Percentiles rank a stretch among this genome's conserved stretches.
phyloP scores from a whole-genome alignment of 37 sponge, comb jelly and placozoan species.

The Amphimedon queenslandica region DNA sequence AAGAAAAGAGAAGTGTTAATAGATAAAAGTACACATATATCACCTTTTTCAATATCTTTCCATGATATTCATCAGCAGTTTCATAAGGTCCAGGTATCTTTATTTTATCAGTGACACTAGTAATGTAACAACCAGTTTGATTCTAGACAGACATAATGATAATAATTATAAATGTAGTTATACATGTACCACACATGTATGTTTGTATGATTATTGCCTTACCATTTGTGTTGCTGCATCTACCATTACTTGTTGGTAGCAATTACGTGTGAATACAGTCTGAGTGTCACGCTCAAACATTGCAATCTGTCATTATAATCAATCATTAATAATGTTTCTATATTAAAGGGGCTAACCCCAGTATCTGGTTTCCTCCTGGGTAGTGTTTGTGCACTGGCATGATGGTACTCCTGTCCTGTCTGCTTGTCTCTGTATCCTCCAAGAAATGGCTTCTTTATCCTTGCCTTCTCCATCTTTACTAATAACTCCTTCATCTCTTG shows the following conservation, averaged over 20 bases:
- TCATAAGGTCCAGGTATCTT: conserved; percentile 60
- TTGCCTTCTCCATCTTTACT: conserved; percentile 38
- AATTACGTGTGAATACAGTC: conserved; percentile 70
- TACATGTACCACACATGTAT: too few species aligned
- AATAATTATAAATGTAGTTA: too few species aligned
- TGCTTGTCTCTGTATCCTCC: conserved; percentile 71
- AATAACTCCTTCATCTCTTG: conserved; percentile 8
- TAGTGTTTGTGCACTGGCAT: conserved; percentile 64
- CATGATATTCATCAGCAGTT: conserved; percentile 78
- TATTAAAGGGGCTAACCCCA: background rate
- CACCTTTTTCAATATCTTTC: conserved; percentile 62
- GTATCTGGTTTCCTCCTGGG: conserved; percentile 25
- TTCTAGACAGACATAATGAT: too few species aligned
- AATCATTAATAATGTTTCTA: background rate
- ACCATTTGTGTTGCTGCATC: conserved; percentile 97
- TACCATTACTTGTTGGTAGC: conserved; percentile 61
- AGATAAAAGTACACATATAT: background rate
- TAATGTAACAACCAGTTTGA: conserved; percentile 72
- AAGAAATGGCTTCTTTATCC: conserved; percentile 58
- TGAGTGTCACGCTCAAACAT: conserved; percentile 75
- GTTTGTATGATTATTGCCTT: too few species aligned
- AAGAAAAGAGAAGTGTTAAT: too few species aligned
- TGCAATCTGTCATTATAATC: background rate
- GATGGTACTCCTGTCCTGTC: conserved; percentile 82
- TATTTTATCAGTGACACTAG: conserved; percentile 42